A percentile compares a stretch with the other conserved stretches of the same genome.
phyloP scores from a whole-genome alignment of 2,113 vertebrate species.

The Brachionichthys hirsutus region DNA sequence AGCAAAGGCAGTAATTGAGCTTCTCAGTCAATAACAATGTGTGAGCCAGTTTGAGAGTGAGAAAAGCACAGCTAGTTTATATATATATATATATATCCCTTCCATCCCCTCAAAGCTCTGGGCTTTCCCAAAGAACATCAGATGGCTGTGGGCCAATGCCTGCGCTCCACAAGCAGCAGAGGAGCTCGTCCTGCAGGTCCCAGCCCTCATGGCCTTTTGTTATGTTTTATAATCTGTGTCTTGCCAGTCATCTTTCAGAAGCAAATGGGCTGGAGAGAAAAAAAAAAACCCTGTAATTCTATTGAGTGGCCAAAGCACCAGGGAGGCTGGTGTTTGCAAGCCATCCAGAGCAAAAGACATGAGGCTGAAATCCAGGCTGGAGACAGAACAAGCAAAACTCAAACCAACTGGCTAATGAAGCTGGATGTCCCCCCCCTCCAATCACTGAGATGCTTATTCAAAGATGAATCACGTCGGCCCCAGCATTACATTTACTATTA shows the following conservation, averaged over 20 bases:
- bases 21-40: slow-evolving; percentile 67
- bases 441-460: slow-evolving; percentile 57
- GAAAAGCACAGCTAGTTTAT: slow-evolving; percentile 61
- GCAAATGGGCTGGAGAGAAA: slow-evolving; percentile 50
- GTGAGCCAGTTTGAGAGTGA: slow-evolving; percentile 64
- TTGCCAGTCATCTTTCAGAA: slow-evolving; percentile 72
- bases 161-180: slow-evolving; percentile 56
- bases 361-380: slow-evolving; percentile 69
- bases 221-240: slow-evolving; percentile 65
- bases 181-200: slow-evolving; percentile 60
- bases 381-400: slow-evolving; percentile 70
- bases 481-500: slow-evolving; percentile 21
- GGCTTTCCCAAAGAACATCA: slow-evolving; percentile 72
- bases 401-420: slow-evolving; percentile 62
- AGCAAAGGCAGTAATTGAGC: slow-evolving; percentile 61
- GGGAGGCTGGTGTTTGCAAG: slow-evolving; percentile 59
- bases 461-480: slow-evolving; percentile 46
- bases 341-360: slow-evolving; percentile 63
- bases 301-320: slow-evolving; percentile 56
- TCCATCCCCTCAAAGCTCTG: slow-evolving; percentile 58
- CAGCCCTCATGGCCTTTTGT: slow-evolving; percentile 68
- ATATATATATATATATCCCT: slow-evolving; percentile 67
- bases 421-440: slow-evolving; percentile 53
- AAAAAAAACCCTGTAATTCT: slow-evolving; percentile 50
- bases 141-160: slow-evolving; percentile 60